phyloP scores from a whole-genome alignment of 92 coral and sea anemone genomes.

The Micromussa lordhowensis region DNA sequence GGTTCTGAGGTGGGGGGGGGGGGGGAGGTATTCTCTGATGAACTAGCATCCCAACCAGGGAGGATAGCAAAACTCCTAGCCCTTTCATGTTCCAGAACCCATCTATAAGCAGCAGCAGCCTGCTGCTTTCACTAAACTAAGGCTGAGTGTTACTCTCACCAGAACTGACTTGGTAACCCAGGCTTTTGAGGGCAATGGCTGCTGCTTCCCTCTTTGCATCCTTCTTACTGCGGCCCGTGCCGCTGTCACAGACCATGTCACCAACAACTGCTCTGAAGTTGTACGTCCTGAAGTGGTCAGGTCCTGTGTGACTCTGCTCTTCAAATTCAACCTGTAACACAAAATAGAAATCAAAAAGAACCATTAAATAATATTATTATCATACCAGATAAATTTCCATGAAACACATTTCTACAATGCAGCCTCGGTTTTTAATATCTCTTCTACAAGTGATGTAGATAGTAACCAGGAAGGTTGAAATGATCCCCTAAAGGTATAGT shows the following conservation, averaged over 20 bases:
- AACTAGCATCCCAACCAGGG: neutral
- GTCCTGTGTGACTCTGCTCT: constrained; percentile 79
- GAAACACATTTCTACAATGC: too few species aligned
- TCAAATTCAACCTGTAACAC: constrained; percentile 78
- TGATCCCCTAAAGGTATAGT: too few species aligned
- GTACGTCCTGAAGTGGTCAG: constrained; percentile 78
- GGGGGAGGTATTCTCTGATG: too few species aligned
- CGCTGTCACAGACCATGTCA: constrained; percentile 70
- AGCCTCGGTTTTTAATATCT: too few species aligned
- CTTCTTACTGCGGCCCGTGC: constrained; percentile 79
- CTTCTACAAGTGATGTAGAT: too few species aligned
- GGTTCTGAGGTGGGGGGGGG: too few species aligned
- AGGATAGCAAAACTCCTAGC: neutral
- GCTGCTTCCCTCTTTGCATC: constrained; percentile 86
- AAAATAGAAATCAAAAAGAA: neutral
- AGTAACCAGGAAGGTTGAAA: too few species aligned
- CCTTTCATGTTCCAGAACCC: neutral
- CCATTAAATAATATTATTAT: too few species aligned
- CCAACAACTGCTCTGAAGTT: constrained; percentile 66
- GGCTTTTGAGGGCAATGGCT: constrained; percentile 69
- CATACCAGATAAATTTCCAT: too few species aligned
- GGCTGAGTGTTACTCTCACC: constrained; percentile 44
- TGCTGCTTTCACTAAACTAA: neutral
- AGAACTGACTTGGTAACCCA: constrained; percentile 45
- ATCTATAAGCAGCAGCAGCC: neutral